Conservation (phyloP, 2,113 vertebrate species). For the Tor tambroides region DNA sequence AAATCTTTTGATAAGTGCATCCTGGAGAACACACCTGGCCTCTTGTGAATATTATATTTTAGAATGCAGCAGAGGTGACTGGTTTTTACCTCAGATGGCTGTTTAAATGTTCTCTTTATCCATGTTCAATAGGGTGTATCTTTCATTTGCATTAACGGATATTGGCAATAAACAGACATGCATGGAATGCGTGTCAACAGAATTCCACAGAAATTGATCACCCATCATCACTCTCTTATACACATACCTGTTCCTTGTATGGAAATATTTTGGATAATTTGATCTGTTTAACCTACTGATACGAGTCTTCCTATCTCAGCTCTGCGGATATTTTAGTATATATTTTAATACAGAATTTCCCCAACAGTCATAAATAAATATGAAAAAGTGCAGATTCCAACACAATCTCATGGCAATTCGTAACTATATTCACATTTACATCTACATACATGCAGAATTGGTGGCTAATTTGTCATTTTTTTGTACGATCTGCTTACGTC, state of each 20-base stretch:
- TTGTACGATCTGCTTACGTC: neutral
- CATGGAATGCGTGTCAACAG: neutral
- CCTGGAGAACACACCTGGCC: neutral
- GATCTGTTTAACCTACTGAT: neutral
- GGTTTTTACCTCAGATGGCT: neutral
- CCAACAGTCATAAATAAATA: neutral
- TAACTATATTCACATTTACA: neutral
- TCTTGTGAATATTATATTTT: neutral
- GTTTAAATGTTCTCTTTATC: neutral
- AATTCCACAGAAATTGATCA: conserved; percentile 1
- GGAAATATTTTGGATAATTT: neutral
- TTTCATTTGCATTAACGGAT: conserved; percentile 21
- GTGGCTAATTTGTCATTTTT: neutral
- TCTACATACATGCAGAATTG: neutral
- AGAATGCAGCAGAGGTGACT: neutral
- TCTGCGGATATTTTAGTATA: neutral
- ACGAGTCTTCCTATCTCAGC: neutral
- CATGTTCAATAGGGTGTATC: neutral
- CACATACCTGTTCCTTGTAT: neutral
- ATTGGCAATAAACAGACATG: neutral
- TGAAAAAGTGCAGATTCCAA: neutral
- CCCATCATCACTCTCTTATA: neutral
- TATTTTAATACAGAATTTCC: neutral
- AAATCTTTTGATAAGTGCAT: neutral
- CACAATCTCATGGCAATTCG: neutral